phyloP scores from a whole-genome alignment of 1,140 invertebrate genomes.

The Parasteatoda tepidariorum region DNA sequence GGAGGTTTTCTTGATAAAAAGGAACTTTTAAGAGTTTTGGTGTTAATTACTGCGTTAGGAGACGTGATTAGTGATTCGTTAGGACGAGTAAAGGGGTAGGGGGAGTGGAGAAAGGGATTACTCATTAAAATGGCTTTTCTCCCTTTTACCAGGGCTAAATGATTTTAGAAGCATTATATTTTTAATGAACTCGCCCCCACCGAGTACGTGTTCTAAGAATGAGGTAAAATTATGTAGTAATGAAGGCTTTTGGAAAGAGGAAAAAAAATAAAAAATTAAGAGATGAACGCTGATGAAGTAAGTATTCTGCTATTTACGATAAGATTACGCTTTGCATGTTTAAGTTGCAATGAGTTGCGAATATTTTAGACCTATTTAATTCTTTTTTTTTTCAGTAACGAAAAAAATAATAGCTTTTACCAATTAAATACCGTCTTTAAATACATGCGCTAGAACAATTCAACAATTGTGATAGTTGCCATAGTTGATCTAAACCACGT shows the following conservation, averaged over 20 bases:
- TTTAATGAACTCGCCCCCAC: slow-evolving; percentile 42
- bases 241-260: slow-evolving; percentile 22
- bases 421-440: too few species aligned
- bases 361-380: too few species aligned
- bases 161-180: slow-evolving; percentile 57
- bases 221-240: slow-evolving; percentile 34
- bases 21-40: slow-evolving; percentile 57
- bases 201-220: background rate
- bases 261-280: too few species aligned
- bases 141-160: slow-evolving; percentile 32
- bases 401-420: too few species aligned
- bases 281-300: too few species aligned
- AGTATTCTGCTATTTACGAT: too few species aligned
- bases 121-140: slow-evolving; percentile 57
- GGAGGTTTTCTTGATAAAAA: slow-evolving; percentile 17
- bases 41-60: slow-evolving; percentile 52
- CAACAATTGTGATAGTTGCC: too few species aligned
- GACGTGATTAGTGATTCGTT: slow-evolving; percentile 57
- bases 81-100: slow-evolving; percentile 11
- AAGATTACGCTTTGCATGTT: too few species aligned
- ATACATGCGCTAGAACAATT: too few species aligned
- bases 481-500: too few species aligned
- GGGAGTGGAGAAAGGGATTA: slow-evolving; percentile 16
- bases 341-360: too few species aligned
- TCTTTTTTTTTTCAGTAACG: too few species aligned